Percentiles rank a stretch among this genome's conserved stretches.
These are phyloP conservation scores for Rhyacichthys aspro DNA, from an alignment of 2,797 vertebrate genomes.

Conservation along the genomic window DNA sequence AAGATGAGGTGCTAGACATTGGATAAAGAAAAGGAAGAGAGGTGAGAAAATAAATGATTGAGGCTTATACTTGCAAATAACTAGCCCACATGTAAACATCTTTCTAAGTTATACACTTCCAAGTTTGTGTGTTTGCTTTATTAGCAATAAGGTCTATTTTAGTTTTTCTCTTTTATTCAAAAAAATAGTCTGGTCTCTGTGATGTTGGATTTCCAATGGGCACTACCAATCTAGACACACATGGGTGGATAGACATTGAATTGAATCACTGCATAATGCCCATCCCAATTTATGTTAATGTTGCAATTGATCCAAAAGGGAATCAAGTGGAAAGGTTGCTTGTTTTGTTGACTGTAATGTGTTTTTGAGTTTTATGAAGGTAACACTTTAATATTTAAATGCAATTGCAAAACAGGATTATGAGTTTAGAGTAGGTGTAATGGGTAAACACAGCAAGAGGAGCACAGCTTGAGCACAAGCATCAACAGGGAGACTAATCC, in stretches of 20 bases:
- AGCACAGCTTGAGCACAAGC: slow-evolving; percentile 4
- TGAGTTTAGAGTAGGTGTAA: slow-evolving; percentile 28
- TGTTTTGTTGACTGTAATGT: too few relatives aligned
- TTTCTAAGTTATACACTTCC: slow-evolving; percentile 45
- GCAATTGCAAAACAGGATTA: slow-evolving; percentile 24
- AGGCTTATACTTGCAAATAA: slow-evolving; percentile 6
- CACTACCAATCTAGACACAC: too few relatives aligned
- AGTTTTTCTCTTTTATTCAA: not conserved
- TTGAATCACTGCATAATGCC: too few relatives aligned
- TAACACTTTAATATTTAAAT: slow-evolving; percentile 22
- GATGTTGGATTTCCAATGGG: too few relatives aligned
- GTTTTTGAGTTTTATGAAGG: slow-evolving; percentile 3
- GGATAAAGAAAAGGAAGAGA: slow-evolving; percentile 4
- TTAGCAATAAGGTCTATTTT: slow-evolving; percentile 4
- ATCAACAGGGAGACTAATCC: slow-evolving; percentile 30
- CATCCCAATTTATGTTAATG: too few relatives aligned
- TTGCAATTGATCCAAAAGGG: too few relatives aligned
- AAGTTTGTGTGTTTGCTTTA: slow-evolving; percentile 6
- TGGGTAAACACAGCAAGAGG: slow-evolving; percentile 27
- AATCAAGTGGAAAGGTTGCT: too few relatives aligned
- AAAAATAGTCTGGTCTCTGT: too few relatives aligned
- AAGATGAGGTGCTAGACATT: slow-evolving; percentile 15
- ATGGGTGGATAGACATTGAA: too few relatives aligned
- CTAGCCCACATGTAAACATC: slow-evolving; percentile 13
- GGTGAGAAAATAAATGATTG: not conserved